Percentiles rank a stretch among this genome's conserved stretches.
Conservation (phyloP, 2,113 vertebrate genomes). For the Tinamus guttatus region DNA sequence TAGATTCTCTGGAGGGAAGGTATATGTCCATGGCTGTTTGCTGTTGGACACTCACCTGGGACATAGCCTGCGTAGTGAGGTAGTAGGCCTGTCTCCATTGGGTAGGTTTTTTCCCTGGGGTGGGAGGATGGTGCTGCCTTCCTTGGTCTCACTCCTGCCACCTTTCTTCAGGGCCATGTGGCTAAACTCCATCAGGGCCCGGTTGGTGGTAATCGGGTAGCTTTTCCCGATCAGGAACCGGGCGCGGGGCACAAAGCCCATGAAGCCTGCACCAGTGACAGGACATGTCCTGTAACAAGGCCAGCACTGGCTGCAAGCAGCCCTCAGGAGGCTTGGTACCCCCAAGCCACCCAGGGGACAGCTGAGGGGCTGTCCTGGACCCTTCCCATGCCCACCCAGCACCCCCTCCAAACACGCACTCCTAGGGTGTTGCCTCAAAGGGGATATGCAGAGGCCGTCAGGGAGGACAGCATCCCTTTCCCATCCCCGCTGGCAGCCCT, state of each 20-base stretch:
- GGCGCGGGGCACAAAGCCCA: slow-evolving; percentile 73
- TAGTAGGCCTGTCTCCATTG: slow-evolving; percentile 67
- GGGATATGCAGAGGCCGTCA: not conserved
- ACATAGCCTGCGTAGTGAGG: slow-evolving; percentile 82
- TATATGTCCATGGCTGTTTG: no score
- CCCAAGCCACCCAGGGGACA: not conserved
- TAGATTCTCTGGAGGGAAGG: not conserved
- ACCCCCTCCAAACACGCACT: not conserved
- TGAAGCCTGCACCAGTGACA: slow-evolving; percentile 71
- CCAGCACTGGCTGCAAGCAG: not conserved
- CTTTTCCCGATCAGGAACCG: slow-evolving; percentile 75
- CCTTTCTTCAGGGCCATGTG: not conserved
- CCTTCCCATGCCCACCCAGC: not conserved
- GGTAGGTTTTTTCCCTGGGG: slow-evolving; percentile 54
- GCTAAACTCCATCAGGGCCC: slow-evolving; percentile 76
- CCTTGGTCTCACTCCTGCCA: not conserved
- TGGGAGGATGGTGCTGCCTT: not conserved
- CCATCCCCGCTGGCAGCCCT: not conserved
- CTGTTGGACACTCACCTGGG: slow-evolving; percentile 75
- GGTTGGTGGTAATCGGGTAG: slow-evolving; percentile 75
- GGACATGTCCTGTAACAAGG: no score
- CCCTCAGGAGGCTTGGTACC: not conserved
- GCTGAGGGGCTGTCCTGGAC: no score
- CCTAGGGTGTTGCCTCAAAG: not conserved
- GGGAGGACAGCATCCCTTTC: not conserved